phyloP scores from a whole-genome alignment of 2,888 invertebrate species.

The Polydrusus tereticollis region DNA sequence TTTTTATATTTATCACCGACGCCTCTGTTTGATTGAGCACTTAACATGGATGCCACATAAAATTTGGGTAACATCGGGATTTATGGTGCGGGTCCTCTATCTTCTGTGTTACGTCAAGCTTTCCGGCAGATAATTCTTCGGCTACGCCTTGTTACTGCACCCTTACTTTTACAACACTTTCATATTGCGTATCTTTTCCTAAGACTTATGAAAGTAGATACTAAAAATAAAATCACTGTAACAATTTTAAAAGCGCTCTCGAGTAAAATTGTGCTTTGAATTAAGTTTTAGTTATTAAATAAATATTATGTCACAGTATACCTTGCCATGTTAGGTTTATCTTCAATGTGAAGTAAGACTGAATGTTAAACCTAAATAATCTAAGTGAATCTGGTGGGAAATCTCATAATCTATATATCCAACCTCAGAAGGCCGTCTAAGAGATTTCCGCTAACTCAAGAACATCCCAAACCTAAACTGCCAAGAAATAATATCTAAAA shows the following conservation, averaged over 20 bases:
- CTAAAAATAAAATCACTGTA: neutral
- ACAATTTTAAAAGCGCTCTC: neutral
- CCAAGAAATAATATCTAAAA: neutral
- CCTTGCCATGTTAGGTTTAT: too few relatives aligned
- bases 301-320: too few relatives aligned
- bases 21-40: slow-evolving; percentile 33
- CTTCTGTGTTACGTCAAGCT: slow-evolving; percentile 37
- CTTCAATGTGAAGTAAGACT: too few relatives aligned
- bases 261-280: too few relatives aligned
- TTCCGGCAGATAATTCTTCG: slow-evolving; percentile 41
- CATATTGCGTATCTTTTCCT: neutral
- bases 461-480: neutral
- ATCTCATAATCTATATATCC: neutral
- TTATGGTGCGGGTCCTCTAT: slow-evolving; percentile 41
- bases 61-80: slow-evolving; percentile 40
- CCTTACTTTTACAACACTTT: slow-evolving; percentile 1
- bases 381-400: too few relatives aligned
- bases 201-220: neutral
- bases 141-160: slow-evolving; percentile 33
- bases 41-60: slow-evolving; percentile 42
- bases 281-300: too few relatives aligned
- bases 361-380: too few relatives aligned
- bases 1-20: neutral
- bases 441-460: neutral
- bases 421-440: neutral